phyloP scores from a whole-genome alignment of 2,888 invertebrate genomes.

The Drosophila lutescens region DNA sequence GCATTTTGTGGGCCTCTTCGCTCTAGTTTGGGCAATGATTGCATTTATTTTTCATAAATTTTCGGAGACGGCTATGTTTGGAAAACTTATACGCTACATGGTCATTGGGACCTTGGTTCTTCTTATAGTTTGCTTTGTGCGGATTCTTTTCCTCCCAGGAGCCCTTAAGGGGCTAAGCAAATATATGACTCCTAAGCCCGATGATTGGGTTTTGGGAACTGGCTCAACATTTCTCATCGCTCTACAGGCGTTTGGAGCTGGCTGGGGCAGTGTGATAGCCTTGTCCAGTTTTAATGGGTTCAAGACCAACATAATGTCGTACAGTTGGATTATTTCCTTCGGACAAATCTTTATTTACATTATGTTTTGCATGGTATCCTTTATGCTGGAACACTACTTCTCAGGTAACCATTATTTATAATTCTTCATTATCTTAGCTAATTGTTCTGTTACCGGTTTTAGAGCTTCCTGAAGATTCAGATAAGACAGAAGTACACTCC shows the following conservation, averaged over 20 bases:
- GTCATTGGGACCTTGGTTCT: conserved; percentile 55
- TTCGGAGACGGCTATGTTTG: conserved; percentile 75
- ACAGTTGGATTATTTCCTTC: conserved; percentile 76
- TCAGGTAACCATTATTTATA: conserved; percentile 31
- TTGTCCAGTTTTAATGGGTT: conserved; percentile 93
- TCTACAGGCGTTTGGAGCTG: conserved; percentile 92
- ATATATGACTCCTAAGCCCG: conserved; percentile 38
- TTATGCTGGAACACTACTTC: conserved; percentile 88
- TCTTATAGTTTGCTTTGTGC: conserved; percentile 60
- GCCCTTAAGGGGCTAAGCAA: conserved; percentile 52
- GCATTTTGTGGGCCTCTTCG: conserved; percentile 60
- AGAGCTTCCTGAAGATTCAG: conserved; percentile 10
- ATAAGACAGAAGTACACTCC: conserved; percentile 37
- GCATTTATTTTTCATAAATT: conserved; percentile 64
- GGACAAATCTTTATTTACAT: conserved; percentile 70
- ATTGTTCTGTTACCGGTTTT: not conserved
- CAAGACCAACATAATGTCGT: conserved; percentile 87
- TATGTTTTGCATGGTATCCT: conserved; percentile 87
- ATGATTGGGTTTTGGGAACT: conserved; percentile 11
- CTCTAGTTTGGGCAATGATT: conserved; percentile 68
- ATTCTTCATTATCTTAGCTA: not conserved
- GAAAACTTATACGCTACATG: conserved; percentile 67
- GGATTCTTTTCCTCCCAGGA: conserved; percentile 76
- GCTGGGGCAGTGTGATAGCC: conserved; percentile 92
- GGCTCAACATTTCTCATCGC: conserved; percentile 55